Conservation (phyloP, 2,113 vertebrate species). For the Loxodonta africana region DNA sequence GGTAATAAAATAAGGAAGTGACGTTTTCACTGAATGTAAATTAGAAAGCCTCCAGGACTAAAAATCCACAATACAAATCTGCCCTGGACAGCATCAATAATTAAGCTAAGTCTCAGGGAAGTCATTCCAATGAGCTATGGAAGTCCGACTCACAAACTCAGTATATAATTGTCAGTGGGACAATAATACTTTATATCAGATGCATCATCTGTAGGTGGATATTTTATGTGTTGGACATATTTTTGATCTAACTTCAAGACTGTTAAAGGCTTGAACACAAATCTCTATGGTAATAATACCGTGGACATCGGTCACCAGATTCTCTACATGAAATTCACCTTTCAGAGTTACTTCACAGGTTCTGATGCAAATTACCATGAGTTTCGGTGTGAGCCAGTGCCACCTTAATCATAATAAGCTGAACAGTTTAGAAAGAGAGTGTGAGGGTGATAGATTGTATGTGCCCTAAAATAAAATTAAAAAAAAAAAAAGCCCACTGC, state of each 20-base stretch:
- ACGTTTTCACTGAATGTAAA: constrained; percentile 13
- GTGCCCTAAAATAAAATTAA: not conserved
- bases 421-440: not conserved
- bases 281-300: not conserved
- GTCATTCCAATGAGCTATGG: constrained; percentile 27
- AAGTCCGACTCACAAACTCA: not conserved
- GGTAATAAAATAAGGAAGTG: not conserved
- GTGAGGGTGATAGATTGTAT: not conserved
- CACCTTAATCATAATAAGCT: not conserved
- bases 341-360: not conserved
- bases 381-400: not conserved
- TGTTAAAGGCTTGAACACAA: not conserved
- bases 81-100: not conserved
- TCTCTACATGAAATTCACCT: constrained; percentile 5
- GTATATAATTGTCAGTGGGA: not conserved
- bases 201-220: not conserved
- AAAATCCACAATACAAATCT: not conserved
- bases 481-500: no score
- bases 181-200: not conserved
- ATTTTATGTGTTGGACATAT: not conserved
- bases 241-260: not conserved
- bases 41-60: constrained; percentile 21
- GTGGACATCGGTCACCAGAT: not conserved
- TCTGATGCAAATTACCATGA: not conserved
- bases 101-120: constrained; percentile 7